Evolutionary conservation across 2,888 invertebrate genomes (phyloP).

Genomic region (Antheraea yamamai): DNA sequence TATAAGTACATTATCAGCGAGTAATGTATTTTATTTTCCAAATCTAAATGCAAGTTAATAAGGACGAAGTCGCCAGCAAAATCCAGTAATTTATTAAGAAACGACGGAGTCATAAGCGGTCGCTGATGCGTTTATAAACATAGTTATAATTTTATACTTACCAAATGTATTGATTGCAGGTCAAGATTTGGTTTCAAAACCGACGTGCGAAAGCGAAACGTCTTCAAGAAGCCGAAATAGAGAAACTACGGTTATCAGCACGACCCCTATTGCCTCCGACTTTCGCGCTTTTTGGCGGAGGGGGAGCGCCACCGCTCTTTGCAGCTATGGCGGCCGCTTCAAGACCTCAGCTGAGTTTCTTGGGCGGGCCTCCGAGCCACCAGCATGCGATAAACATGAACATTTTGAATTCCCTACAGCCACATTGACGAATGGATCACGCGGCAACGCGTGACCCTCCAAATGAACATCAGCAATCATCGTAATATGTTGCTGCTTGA

Average conservation of each 20-base stretch:
- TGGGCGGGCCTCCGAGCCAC: constrained; percentile 80
- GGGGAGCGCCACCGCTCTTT: constrained; percentile 85
- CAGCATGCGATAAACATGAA: constrained; percentile 82
- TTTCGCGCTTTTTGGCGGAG: constrained; percentile 86
- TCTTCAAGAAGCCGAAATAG: constrained; percentile 96
- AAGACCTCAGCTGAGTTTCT: constrained; percentile 82
- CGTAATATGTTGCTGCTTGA: constrained; percentile 27
- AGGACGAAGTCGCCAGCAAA: too few relatives aligned
- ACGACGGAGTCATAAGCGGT: too few relatives aligned
- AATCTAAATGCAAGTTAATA: too few relatives aligned
- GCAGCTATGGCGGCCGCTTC: constrained; percentile 85
- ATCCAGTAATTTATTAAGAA: too few relatives aligned
- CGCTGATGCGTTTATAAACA: neutral
- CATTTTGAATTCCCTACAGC: constrained; percentile 80
- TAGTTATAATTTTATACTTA: neutral
- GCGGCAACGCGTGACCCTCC: constrained; percentile 58
- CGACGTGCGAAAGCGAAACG: constrained; percentile 97
- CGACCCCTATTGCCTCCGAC: constrained; percentile 89
- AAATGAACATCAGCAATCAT: constrained; percentile 58
- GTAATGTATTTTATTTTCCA: too few relatives aligned
- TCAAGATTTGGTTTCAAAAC: constrained; percentile 97
- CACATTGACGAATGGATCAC: constrained; percentile 79
- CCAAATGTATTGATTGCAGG: constrained; percentile 67
- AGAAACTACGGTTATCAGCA: constrained; percentile 93
- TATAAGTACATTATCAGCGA: too few relatives aligned